Evolutionary conservation across 2,888 invertebrate species (phyloP), one percentile per base, ranked within the genome.

Genomic region (Dicranocentrus wangi): DNA sequence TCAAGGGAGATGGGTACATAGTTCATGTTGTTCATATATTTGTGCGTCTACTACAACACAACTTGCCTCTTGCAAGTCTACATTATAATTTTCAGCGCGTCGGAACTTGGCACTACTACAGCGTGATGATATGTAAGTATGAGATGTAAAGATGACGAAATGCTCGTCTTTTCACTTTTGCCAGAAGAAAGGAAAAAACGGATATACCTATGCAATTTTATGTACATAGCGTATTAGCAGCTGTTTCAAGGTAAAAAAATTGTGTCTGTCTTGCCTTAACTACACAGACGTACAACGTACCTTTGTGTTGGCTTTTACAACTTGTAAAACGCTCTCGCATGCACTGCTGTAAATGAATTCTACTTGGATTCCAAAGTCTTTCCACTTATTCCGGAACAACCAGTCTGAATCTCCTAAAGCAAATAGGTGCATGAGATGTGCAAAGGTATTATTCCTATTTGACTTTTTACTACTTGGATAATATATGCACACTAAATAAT

Each of bases 301-400:
- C 88, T 90, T 91, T 0, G 92, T 92, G 82, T 90, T 90, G 5
- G 89, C 88, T 86, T 88, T 89, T 60, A 92, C 87, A 1, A 90
- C 89, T 55, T 87, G 87, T 72, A 87, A 86, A 19, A 92, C 87
- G 63, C 89, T 88, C 15, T 88, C 87, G n/a, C 88, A 79, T 72
- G 89, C 87, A 15, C 89, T 89, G 75, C 90, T 88, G 87, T 92
- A 91, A 28, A 91, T 90, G 86, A 91, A 86, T 42, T 85, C 82
- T 0, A 85, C 85, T 53, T 81, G 55, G 58, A 86, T 81, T 43
- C 86, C 86, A 78, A 85, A 86, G 51, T 84, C 77, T 66, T 83
- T 84, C 84, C 85, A 85, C 75, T 86, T 85, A 70, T 85, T 84
- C 60, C 86, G 23, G 53, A 85, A 84, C 10, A 86, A 81, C 68